Evolutionary conservation across 1,140 invertebrate species (phyloP).

Genomic region (Propsilocerus akamusi): DNA sequence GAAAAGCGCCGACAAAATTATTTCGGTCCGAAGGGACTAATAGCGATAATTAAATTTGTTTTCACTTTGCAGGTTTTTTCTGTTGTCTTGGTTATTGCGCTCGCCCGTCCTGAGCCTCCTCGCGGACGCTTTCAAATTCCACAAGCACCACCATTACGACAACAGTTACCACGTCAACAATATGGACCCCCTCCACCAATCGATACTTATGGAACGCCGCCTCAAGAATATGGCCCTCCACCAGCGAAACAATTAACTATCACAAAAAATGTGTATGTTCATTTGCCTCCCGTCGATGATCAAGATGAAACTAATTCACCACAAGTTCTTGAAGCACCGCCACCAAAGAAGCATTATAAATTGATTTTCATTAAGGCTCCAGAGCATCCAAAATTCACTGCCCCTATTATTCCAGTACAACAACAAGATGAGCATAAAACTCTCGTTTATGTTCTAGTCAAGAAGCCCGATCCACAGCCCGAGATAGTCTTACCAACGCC

Average conservation of each 20-base stretch:
- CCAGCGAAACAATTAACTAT: neutral
- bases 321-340: constrained; percentile 20
- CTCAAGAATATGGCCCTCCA: neutral
- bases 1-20: too few species aligned
- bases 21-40: neutral
- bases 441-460: constrained; percentile 72
- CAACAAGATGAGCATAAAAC: constrained; percentile 74
- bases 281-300: neutral
- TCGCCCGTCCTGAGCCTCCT: neutral
- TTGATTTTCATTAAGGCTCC: constrained; percentile 80
- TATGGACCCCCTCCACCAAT: neutral
- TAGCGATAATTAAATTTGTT: neutral
- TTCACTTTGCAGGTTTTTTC: neutral
- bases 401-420: constrained; percentile 51
- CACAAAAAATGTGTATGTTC: neutral
- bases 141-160: neutral
- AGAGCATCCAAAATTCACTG: constrained; percentile 55
- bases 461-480: constrained; percentile 66
- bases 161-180: neutral
- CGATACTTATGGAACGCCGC: neutral
- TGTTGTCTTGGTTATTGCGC: neutral
- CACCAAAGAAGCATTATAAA: constrained; percentile 75
- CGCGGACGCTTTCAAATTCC: neutral
- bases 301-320: neutral
- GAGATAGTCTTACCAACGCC: constrained; percentile 58